Conservation (phyloP, 2,888 invertebrate genomes). For the Ormyrus pomaceus region DNA sequence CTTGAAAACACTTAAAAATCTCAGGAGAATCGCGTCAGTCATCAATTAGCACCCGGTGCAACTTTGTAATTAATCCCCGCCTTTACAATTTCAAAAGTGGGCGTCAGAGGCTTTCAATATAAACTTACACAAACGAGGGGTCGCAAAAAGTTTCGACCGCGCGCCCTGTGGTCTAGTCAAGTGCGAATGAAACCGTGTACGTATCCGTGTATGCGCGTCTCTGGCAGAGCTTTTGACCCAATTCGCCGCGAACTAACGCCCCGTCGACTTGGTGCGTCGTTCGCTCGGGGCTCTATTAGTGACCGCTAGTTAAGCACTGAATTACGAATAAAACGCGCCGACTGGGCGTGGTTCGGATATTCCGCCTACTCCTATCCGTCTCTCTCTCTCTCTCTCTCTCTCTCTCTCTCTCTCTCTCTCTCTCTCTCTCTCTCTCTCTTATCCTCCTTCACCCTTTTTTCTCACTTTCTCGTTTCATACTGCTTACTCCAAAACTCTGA, state of each 20-base stretch:
- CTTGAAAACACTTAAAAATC: too few species aligned
- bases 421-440: not conserved
- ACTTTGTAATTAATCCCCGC: constrained; percentile 38
- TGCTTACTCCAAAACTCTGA: too few species aligned
- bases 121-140: too few species aligned
- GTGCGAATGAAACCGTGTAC: too few species aligned
- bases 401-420: not conserved
- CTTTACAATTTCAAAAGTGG: not conserved
- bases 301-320: constrained; percentile 53
- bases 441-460: not conserved
- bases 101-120: too few species aligned
- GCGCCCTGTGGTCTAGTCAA: too few species aligned
- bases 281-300: constrained; percentile 56
- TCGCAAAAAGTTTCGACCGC: too few species aligned
- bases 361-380: not conserved
- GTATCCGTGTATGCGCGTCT: not conserved
- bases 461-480: too few species aligned
- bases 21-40: not conserved
- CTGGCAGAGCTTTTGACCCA: constrained; percentile 42
- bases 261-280: constrained; percentile 51
- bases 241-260: constrained; percentile 43
- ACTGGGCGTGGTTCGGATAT: constrained; percentile 37
- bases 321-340: constrained; percentile 35
- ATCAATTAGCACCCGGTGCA: constrained; percentile 5
- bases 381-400: not conserved